These are phyloP conservation scores for Reticulitermes speratus DNA, from an alignment of 1,140 invertebrate species.

Conservation along the genomic window DNA sequence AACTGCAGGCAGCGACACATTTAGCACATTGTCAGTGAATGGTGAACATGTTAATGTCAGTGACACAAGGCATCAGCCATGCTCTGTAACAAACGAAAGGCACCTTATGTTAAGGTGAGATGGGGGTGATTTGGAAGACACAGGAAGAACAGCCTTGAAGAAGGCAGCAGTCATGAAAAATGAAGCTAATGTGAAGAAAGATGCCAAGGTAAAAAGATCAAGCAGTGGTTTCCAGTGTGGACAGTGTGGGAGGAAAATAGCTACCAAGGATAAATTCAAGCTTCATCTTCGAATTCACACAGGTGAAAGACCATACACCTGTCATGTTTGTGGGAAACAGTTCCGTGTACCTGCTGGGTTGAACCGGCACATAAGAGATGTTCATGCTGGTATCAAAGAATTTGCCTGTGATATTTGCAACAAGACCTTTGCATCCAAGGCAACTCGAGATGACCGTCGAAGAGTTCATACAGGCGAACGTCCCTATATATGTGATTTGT, in stretches of 20 bases:
- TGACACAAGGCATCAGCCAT: neutral
- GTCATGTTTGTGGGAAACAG: constrained; percentile 44
- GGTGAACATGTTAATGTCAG: neutral
- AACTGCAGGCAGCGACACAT: neutral
- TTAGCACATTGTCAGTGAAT: neutral
- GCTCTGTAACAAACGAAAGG: neutral
- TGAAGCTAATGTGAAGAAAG: neutral
- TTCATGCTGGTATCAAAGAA: constrained; percentile 61
- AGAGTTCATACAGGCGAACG: constrained; percentile 38
- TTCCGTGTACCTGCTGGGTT: constrained; percentile 48
- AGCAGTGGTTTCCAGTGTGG: constrained; percentile 37
- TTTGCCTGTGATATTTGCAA: constrained; percentile 57
- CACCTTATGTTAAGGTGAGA: neutral
- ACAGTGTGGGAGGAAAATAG: constrained; percentile 45
- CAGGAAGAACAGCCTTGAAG: neutral
- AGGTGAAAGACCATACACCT: constrained; percentile 43
- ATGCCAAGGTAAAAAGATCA: neutral
- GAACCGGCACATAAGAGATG: constrained; percentile 49
- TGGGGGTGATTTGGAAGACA: neutral
- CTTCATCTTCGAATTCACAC: constrained; percentile 38
- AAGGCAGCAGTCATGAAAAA: neutral
- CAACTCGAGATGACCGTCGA: constrained; percentile 33
- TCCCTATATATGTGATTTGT: constrained; percentile 39
- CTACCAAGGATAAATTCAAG: constrained; percentile 41
- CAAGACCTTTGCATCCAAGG: constrained; percentile 58